Evolutionary conservation across 2,797 vertebrate species (phyloP).

Genomic region (Poecilia velifera): DNA sequence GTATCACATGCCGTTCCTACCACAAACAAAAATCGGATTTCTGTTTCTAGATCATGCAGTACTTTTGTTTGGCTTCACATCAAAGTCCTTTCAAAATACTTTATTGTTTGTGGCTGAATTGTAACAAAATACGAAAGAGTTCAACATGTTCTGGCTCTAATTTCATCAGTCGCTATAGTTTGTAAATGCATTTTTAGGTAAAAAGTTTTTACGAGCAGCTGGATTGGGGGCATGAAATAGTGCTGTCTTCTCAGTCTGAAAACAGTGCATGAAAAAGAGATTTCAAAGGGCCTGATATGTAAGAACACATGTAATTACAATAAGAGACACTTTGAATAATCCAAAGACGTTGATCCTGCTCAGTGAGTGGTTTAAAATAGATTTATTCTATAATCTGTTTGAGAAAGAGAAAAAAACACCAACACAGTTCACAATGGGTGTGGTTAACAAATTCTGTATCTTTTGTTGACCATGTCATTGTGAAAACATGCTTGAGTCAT

Average conservation of each 20-base stretch:
- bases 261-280: background rate
- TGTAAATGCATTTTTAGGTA: background rate
- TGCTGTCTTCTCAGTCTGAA: background rate
- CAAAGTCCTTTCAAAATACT: background rate
- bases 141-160: background rate
- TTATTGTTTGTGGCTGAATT: background rate
- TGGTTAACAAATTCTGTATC: background rate
- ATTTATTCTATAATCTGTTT: background rate
- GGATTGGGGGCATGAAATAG: background rate
- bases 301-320: background rate
- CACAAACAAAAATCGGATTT: background rate
- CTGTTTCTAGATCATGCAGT: background rate
- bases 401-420: background rate
- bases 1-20: background rate
- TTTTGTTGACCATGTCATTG: constrained; percentile 1
- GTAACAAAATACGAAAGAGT: background rate
- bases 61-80: background rate
- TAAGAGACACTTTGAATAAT: background rate
- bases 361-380: background rate
- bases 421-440: background rate
- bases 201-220: background rate
- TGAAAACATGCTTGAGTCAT: background rate
- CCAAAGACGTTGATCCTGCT: background rate
- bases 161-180: background rate
- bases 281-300: background rate